Base-by-base conservation (phyloP, 2,888 invertebrate genomes). In the Toxonevra muliebris region DNA sequence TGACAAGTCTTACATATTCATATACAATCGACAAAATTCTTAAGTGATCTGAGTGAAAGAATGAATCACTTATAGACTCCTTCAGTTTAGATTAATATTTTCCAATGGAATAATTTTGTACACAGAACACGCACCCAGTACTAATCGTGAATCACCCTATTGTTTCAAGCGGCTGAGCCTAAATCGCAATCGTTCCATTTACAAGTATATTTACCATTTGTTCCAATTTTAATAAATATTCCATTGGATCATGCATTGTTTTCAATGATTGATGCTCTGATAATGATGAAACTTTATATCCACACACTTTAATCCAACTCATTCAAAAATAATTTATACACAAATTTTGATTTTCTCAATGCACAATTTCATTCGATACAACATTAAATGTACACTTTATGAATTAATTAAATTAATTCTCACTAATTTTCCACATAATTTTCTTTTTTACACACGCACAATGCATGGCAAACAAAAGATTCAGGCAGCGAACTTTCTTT, bases 171-270 rank as follows among this genome's bases (percentile, higher is more conserved):
- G 7, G 30, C 7, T 30, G 2, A 30, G 30, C 30, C 2, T 30
- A 30, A 30, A 30, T 30, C 30, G 7, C 30, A 30, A 30, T 4
- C 30, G 30, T 30, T 30, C 30, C 7, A 30, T 30, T 30, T 30
- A 30, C 2, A 30, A 30, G 30, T 30, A 30, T 72, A 72, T 78
- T 75, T 75, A 82, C 82, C 82, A 82, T 79, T 76, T 80, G 80
- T 76, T 82, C 82, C 73, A 82, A 71, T 78, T 82, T 82, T 45
- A 77, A 74, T 74, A 82, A 73, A 75, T 82, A 82, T 69, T 70
- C 74, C 75, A 76, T 75, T 40, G 61, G 61, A 53, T 68, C 67
- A 60, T 72, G 73, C 61, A 67, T 62, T 62, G 62, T 69, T 69
- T 63, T 69, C 66, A 61, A 43, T 54, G 40, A 45, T 43, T 12